phyloP scores from a whole-genome alignment of 2,888 invertebrate genomes.

The Drosophila stalkeri region DNA sequence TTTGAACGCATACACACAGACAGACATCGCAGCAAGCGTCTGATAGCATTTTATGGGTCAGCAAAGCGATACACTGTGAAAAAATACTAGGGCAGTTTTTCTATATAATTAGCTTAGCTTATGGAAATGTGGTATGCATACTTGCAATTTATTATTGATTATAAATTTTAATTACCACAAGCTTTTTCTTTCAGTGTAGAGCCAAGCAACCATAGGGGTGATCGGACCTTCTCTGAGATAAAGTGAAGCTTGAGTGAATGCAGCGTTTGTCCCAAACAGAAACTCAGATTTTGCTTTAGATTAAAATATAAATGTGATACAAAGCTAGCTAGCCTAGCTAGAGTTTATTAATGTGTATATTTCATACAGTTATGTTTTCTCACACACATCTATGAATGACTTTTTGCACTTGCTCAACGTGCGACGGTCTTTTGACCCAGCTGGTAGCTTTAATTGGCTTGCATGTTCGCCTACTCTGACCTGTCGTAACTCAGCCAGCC shows the following conservation, averaged over 20 bases:
- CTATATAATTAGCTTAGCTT: neutral
- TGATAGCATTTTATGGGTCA: conserved; percentile 11
- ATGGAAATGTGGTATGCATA: neutral
- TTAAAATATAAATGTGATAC: neutral
- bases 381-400: neutral
- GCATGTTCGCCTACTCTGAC: conserved; percentile 1
- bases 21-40: neutral
- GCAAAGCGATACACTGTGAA: conserved; percentile 4
- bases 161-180: neutral
- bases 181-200: neutral
- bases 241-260: neutral
- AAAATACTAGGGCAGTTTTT: neutral
- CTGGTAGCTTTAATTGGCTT: neutral
- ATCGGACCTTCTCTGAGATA: conserved; percentile 1
- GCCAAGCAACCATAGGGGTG: neutral
- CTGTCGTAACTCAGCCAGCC: neutral
- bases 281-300: neutral
- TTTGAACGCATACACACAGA: conserved; percentile 2
- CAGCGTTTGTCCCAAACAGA: neutral
- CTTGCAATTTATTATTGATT: neutral
- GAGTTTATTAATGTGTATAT: neutral
- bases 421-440: neutral
- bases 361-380: neutral
- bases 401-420: neutral
- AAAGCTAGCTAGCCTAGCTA: neutral